Evolutionary conservation across 92 coral and sea anemone species (phyloP), one percentile per base, ranked within the genome.

Genomic region (Phymanthus crucifer): DNA sequence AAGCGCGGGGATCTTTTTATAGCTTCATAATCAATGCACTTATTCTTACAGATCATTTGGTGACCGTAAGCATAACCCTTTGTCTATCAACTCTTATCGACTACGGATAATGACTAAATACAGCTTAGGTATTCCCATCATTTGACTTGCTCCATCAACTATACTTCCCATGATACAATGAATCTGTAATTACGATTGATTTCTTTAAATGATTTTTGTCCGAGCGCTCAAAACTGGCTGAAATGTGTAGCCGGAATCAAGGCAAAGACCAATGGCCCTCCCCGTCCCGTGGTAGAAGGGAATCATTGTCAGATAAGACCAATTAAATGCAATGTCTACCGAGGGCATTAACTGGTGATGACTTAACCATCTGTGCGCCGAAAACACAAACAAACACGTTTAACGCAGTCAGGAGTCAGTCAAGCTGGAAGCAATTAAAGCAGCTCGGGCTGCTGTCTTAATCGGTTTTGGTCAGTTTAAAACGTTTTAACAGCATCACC

Each of bases 351-450:
- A 33, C 64, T 21, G 40, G 79, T 75, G 79, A 75, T 75, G 79
- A 75, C 65, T 75, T 75, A 32, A 75, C 79, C 79, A 75, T 75
- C 79, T 75, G 78, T 74, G 50, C 29, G 43, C 68, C 64, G n/a
- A 18, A n/a, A 29, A 23, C 32, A n/a, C 40, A 75, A 75, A 29
- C 46, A 48, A 35, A 35, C 79, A 61, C 68, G 68, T 61, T 54
- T 61, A 61, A 61, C 68, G 29, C 19, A 61, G 68, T 61, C 68
- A 61, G 68, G 29, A 61, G 68, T 61, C 68, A 61, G 32, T 29
- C 68, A 75, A 75, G 79, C 31, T 75, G 79, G 69, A 26, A 57
- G 24, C 79, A 52, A 75, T 75, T 75, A 75, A 52, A 26, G 37
- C 1, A 61, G 29, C 34, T 61, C 13, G 26, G 68, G 9, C 68